Evolutionary conservation across 2,888 invertebrate genomes (phyloP).

Genomic region (Gnatocerus cornutus): DNA sequence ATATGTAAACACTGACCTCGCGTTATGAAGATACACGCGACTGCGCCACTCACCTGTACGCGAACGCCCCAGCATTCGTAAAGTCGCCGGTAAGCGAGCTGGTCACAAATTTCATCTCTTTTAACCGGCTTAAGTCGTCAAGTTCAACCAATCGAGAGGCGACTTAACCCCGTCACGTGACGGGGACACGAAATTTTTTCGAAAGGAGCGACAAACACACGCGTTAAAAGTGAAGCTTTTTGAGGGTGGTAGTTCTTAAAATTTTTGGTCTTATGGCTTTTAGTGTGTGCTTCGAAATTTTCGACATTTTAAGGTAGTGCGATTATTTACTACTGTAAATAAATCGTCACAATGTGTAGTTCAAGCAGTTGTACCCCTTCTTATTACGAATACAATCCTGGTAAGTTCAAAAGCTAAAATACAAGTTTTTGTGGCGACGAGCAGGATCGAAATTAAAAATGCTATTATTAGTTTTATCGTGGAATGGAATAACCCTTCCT

Average conservation of each 20-base stretch:
- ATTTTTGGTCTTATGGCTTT: conserved; percentile 23
- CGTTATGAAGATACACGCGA: conserved; percentile 63
- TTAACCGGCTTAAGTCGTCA: conserved; percentile 18
- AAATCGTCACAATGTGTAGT: conserved; percentile 51
- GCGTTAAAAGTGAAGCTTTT: background rate
- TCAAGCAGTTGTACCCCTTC: conserved; percentile 52
- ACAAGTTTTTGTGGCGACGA: background rate
- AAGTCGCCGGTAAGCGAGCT: conserved; percentile 55
- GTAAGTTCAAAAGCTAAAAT: conserved; percentile 42
- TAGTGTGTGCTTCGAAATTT: conserved; percentile 31
- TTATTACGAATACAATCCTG: conserved; percentile 53
- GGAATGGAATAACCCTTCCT: no score
- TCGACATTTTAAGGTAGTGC: conserved; percentile 46
- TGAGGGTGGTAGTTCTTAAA: background rate
- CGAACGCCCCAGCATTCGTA: conserved; percentile 60
- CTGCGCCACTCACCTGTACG: conserved; percentile 66
- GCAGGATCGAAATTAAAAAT: no score
- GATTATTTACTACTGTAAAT: conserved; percentile 42
- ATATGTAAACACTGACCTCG: conserved; percentile 66
- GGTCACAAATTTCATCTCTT: conserved; percentile 52
- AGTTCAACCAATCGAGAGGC: background rate
- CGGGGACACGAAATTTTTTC: conserved; percentile 6
- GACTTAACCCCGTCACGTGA: conserved; percentile 26
- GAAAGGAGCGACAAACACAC: no score
- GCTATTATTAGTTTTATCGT: no score